These are phyloP conservation scores for Celastrina argiolus DNA, from an alignment of 2,888 invertebrate species.

Conservation along the genomic window DNA sequence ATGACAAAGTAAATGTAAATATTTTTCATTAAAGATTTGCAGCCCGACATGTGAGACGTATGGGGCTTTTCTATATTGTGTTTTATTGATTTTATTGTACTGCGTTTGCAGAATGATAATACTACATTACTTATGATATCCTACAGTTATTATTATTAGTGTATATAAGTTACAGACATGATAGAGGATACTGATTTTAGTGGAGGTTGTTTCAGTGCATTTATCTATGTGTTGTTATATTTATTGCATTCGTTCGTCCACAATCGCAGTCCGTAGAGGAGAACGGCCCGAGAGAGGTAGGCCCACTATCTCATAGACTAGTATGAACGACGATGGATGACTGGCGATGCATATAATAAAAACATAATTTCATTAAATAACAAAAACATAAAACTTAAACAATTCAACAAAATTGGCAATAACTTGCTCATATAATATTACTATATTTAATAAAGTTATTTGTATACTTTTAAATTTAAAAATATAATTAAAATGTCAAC, in stretches of 20 bases:
- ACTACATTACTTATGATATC: constrained; percentile 58
- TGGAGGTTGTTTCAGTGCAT: constrained; percentile 72
- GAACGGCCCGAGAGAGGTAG: constrained; percentile 77
- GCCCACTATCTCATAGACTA: constrained; percentile 59
- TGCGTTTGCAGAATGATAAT: constrained; percentile 57
- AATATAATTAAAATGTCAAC: constrained; percentile 47
- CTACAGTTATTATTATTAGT: constrained; percentile 56
- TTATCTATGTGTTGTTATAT: constrained; percentile 76
- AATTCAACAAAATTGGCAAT: constrained; percentile 1
- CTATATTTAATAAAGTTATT: neutral
- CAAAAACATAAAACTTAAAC: constrained; percentile 6
- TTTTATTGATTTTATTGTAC: constrained; percentile 56
- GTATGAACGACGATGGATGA: constrained; percentile 46
- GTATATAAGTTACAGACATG: constrained; percentile 56
- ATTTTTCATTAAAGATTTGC: constrained; percentile 61
- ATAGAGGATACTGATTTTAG: constrained; percentile 63
- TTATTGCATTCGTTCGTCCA: constrained; percentile 78
- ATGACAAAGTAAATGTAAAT: constrained; percentile 72
- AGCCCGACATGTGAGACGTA: constrained; percentile 67
- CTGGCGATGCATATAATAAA: constrained; percentile 32
- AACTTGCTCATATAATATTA: neutral
- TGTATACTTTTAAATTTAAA: constrained; percentile 5
- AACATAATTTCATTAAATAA: neutral
- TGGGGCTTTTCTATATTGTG: constrained; percentile 68
- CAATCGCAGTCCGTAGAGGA: constrained; percentile 78